A percentile compares a stretch with the other conserved stretches of the same genome.
These are phyloP conservation scores for Telmatherina bonti DNA, from an alignment of 2,797 vertebrate genomes.

Conservation along the genomic window DNA sequence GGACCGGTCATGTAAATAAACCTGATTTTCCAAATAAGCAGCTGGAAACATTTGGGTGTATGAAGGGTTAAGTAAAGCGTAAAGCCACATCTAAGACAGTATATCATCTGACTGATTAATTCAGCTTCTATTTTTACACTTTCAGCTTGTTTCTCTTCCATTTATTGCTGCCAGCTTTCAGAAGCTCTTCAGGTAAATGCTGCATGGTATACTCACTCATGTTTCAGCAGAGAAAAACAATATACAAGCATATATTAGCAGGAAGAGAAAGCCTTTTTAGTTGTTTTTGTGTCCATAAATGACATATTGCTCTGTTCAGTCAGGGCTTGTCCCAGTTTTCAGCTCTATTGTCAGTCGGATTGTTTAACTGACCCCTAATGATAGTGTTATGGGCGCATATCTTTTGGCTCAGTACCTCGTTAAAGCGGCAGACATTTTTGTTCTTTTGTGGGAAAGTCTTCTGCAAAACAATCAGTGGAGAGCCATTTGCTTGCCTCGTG, in stretches of 20 bases:
- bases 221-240: background rate
- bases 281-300: background rate
- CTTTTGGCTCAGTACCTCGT: background rate
- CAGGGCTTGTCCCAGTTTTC: background rate
- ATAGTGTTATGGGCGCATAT: background rate
- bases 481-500: background rate
- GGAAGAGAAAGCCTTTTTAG: background rate
- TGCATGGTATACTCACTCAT: background rate
- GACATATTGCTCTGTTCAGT: background rate
- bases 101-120: background rate
- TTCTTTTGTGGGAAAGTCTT: constrained; percentile 2
- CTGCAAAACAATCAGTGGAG: background rate
- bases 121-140: background rate
- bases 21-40: background rate
- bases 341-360: background rate
- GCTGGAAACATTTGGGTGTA: background rate
- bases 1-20: background rate
- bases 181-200: background rate
- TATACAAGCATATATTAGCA: background rate
- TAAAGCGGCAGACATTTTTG: constrained; percentile 1
- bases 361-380: background rate
- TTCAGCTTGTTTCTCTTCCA: background rate
- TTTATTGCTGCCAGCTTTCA: background rate
- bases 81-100: background rate
- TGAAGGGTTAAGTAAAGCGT: background rate